phyloP scores from a whole-genome alignment of 1,140 invertebrate genomes.

The Papilio xuthus region DNA sequence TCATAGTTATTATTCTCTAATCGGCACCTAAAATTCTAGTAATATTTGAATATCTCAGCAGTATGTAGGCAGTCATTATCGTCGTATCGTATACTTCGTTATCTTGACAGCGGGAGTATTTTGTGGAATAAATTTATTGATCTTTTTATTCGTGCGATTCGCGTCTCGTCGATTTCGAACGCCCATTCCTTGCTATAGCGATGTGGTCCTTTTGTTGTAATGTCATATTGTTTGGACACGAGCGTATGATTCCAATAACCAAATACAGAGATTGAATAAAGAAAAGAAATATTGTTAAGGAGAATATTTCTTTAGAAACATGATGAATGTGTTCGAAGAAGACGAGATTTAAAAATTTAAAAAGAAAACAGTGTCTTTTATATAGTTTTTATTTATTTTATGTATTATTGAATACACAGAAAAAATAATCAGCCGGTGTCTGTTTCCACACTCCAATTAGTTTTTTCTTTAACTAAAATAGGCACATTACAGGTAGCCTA shows the following conservation, averaged over 20 bases:
- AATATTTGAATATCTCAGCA: not conserved
- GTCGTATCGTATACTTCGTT: not conserved
- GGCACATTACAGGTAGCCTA: too few species aligned
- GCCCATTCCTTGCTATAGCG: not conserved
- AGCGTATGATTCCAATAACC: not conserved
- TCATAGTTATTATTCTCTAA: not conserved
- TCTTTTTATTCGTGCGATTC: not conserved
- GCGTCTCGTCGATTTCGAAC: not conserved
- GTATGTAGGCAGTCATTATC: not conserved
- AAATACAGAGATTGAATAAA: not conserved
- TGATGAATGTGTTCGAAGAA: not conserved
- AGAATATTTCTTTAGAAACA: not conserved
- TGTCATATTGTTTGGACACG: not conserved
- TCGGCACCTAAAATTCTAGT: not conserved
- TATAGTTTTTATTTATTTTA: too few species aligned
- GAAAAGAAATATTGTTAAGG: not conserved
- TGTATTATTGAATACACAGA: too few species aligned
- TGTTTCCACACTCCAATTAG: too few species aligned
- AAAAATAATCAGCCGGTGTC: too few species aligned
- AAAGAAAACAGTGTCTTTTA: not conserved
- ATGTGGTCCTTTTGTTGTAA: not conserved
- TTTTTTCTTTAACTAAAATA: too few species aligned
- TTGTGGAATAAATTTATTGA: not conserved
- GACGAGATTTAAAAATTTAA: not conserved
- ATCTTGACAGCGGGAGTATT: constrained; percentile 7